These are phyloP conservation scores for Spinus olivaceus DNA, from an alignment of 2,797 vertebrate genomes.

Conservation along the genomic window DNA sequence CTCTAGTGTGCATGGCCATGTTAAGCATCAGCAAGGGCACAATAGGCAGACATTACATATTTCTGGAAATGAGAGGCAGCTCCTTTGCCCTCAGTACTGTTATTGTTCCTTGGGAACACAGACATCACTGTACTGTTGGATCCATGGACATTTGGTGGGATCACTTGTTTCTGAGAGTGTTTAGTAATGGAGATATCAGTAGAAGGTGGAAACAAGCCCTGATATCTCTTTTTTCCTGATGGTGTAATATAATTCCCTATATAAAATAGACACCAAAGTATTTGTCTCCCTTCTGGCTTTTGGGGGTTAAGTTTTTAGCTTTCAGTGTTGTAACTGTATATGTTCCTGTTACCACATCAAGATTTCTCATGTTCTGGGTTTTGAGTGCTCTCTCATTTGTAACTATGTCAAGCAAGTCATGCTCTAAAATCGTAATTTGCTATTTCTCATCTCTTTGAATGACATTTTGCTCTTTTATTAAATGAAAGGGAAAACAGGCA, in stretches of 20 bases:
- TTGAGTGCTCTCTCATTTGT: background rate
- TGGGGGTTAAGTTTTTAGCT: background rate
- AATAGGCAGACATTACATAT: background rate
- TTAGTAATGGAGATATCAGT: background rate
- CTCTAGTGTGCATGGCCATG: background rate
- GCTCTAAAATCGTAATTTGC: background rate
- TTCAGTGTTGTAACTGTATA: background rate
- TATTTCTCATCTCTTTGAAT: background rate
- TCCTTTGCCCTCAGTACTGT: slow-evolving; percentile 5
- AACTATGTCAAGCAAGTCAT: background rate
- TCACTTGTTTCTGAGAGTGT: background rate
- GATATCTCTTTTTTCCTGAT: background rate
- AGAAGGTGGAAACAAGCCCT: background rate
- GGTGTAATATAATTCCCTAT: background rate
- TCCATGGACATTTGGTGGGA: background rate
- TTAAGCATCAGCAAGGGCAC: background rate
- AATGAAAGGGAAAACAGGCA: background rate
- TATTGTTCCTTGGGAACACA: slow-evolving; percentile 27
- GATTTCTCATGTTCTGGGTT: background rate
- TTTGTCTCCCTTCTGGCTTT: background rate
- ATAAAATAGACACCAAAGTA: background rate
- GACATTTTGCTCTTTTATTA: background rate
- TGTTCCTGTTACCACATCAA: background rate
- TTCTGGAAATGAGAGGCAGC: slow-evolving; percentile 5
- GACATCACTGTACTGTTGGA: background rate